phyloP scores from a whole-genome alignment of 2,797 vertebrate genomes.

The Danio albolineatus region DNA sequence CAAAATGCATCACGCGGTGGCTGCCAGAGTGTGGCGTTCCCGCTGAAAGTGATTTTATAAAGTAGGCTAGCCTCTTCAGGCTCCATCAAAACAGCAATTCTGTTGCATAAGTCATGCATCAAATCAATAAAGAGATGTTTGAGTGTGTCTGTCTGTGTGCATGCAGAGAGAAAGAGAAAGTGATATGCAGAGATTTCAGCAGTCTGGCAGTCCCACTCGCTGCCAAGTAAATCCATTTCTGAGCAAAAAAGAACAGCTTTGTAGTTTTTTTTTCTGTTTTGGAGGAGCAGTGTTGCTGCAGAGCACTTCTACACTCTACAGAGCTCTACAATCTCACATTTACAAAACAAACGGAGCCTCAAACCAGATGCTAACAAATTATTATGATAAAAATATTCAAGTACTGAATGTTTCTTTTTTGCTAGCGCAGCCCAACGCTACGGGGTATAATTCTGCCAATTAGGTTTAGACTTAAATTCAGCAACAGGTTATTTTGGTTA shows the following conservation, averaged over 20 bases:
- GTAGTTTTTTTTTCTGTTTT: conserved; percentile 56
- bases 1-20: not conserved
- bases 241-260: conserved; percentile 62
- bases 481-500: not conserved
- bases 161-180: conserved; percentile 48
- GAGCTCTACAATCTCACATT: conserved; percentile 47
- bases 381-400: conserved; percentile 4
- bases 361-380: conserved; percentile 26
- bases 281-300: conserved; percentile 41
- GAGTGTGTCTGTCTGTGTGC: conserved; percentile 51
- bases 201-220: conserved; percentile 61
- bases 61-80: conserved; percentile 52
- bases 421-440: not conserved
- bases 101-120: conserved; percentile 58
- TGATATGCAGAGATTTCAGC: conserved; percentile 63
- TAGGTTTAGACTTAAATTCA: conserved; percentile 16
- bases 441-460: conserved; percentile 7
- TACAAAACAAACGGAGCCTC: conserved; percentile 34
- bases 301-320: conserved; percentile 22
- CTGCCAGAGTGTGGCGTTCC: conserved; percentile 17
- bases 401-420: not conserved
- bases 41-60: conserved; percentile 42
- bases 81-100: conserved; percentile 56
- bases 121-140: conserved; percentile 58
- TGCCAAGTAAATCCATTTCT: conserved; percentile 61